Evolutionary conservation across 2,888 invertebrate species (phyloP).

Genomic region (Alcis repandata): DNA sequence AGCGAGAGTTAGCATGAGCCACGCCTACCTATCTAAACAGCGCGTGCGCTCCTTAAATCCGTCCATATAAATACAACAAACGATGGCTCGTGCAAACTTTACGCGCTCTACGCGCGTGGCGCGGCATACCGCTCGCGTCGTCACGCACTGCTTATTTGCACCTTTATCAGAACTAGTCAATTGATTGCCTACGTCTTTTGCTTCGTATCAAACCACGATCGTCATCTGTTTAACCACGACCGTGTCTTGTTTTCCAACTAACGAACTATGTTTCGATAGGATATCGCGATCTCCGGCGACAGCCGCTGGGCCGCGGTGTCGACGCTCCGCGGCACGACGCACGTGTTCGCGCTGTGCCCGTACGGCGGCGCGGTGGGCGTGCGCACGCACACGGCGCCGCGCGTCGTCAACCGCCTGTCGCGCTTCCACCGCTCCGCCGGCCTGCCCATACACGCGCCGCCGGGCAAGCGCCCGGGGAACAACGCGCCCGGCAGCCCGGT

Average conservation of each 20-base stretch:
- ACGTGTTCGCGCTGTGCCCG: slow-evolving; percentile 98
- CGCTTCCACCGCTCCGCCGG: slow-evolving; percentile 99
- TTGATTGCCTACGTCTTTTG: too few species aligned
- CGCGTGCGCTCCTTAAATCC: too few species aligned
- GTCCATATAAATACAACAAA: too few species aligned
- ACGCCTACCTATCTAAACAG: too few species aligned
- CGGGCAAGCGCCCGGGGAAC: slow-evolving; percentile 46
- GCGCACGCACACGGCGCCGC: slow-evolving; percentile 97
- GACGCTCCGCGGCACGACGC: slow-evolving; percentile 98
- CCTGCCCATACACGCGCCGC: slow-evolving; percentile 83
- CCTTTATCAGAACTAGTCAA: too few species aligned
- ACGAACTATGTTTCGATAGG: slow-evolving; percentile 74
- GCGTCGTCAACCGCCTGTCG: slow-evolving; percentile 97
- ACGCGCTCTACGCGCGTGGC: too few species aligned
- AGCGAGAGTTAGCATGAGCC: too few species aligned
- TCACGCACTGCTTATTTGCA: too few species aligned
- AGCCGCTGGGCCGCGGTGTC: slow-evolving; percentile 98
- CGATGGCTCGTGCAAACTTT: too few species aligned
- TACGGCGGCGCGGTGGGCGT: slow-evolving; percentile 97
- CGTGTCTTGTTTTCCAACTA: not conserved
- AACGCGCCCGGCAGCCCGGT: slow-evolving; percentile 56
- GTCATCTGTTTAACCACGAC: not conserved
- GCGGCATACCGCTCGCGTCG: too few species aligned
- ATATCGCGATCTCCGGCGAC: slow-evolving; percentile 96
- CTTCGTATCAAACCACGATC: too few species aligned